These are phyloP conservation scores for Phyllostomus hastatus DNA, from an alignment of 2,113 vertebrate genomes.

Conservation along the genomic window DNA sequence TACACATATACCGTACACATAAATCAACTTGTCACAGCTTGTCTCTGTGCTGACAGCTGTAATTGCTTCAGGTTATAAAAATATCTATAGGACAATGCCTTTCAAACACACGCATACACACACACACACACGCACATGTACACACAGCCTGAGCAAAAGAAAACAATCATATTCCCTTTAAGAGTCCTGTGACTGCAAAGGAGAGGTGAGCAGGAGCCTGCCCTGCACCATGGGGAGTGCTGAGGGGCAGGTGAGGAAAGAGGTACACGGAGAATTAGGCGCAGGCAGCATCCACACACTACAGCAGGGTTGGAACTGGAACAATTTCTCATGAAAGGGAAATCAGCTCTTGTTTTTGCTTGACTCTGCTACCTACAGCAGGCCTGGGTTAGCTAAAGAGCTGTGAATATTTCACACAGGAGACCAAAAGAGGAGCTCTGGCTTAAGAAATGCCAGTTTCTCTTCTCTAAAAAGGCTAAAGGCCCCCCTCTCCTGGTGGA, in stretches of 20 bases:
- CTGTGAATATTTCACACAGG: not conserved
- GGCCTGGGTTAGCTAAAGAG: constrained; percentile 3
- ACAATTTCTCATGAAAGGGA: not conserved
- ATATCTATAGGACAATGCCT: constrained; percentile 84
- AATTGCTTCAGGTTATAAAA: constrained; percentile 87
- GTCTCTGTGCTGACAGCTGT: constrained; percentile 82
- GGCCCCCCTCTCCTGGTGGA: constrained; percentile 84
- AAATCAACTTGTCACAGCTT: constrained; percentile 85
- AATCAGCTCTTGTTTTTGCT: constrained; percentile 39
- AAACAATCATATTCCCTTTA: constrained; percentile 76
- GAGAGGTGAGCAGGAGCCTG: constrained; percentile 26
- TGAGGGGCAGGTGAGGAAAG: constrained; percentile 47
- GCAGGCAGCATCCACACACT: not conserved
- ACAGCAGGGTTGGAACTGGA: not conserved
- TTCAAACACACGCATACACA: constrained; percentile 24
- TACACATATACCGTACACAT: constrained; percentile 77
- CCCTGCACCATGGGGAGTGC: not conserved
- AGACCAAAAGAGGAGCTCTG: constrained; percentile 12
- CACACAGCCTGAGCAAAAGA: constrained; percentile 54
- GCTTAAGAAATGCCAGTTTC: constrained; percentile 20
- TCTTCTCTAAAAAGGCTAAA: constrained; percentile 75
- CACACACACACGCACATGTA: constrained; percentile 48
- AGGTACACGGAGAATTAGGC: constrained; percentile 56
- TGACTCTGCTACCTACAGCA: constrained; percentile 30
- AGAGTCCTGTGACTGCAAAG: constrained; percentile 71